Conservation (phyloP, 2,113 vertebrate genomes). For the Petaurus breviceps region DNA sequence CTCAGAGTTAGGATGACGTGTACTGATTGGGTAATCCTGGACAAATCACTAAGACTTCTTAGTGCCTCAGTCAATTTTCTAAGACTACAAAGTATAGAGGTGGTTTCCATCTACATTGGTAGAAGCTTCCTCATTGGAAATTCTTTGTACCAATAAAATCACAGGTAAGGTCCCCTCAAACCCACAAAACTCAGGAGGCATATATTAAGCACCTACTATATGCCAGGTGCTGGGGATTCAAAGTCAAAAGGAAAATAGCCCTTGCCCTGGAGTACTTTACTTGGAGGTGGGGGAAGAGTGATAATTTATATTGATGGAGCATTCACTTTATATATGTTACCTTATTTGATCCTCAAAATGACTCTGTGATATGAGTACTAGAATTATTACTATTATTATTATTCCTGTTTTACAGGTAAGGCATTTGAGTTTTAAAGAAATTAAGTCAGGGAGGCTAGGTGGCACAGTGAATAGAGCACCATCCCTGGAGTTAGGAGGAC, state of each 20-base stretch:
- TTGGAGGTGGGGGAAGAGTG: neutral
- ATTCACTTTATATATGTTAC: neutral
- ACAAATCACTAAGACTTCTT: neutral
- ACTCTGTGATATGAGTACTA: neutral
- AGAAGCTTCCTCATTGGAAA: neutral
- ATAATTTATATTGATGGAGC: neutral
- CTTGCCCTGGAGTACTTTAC: neutral
- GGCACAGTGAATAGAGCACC: no score
- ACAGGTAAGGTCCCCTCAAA: neutral
- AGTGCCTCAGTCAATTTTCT: neutral
- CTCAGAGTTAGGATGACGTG: neutral
- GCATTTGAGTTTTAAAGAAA: neutral
- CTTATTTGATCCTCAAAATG: neutral
- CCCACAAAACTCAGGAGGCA: neutral
- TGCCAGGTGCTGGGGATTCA: neutral
- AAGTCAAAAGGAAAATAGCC: neutral
- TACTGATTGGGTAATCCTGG: neutral
- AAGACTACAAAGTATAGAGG: neutral
- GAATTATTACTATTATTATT: neutral
- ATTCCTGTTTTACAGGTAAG: neutral
- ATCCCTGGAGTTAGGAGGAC: no score
- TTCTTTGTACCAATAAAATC: neutral
- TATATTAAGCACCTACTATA: neutral
- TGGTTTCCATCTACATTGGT: neutral
- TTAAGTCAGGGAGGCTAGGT: neutral